Base-by-base conservation (phyloP, 2,888 invertebrate genomes). In the Sarcophaga rosellei region DNA sequence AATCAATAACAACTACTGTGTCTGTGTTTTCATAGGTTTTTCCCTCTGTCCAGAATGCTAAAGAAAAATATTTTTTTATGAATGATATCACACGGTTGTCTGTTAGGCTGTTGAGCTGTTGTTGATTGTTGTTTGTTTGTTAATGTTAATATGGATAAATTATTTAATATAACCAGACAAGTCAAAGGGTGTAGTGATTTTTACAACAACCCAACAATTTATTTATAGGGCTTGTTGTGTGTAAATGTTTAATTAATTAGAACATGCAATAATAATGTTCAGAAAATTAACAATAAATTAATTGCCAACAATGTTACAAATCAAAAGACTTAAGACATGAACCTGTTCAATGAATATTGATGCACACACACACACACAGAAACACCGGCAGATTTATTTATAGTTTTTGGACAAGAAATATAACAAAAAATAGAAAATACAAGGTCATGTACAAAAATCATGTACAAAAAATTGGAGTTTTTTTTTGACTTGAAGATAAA, bases 161-260 rank as follows among this genome's bases (percentile, higher is more conserved):
- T 78, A 81, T 81, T 86, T 86, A 66, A 84, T 86, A 70, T 21
- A 81, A 74, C 12, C 2, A 59, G 86, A 86, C 86, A 86, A 61
- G 21, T 79, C 20, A 12, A 47, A 78, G 35, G 73, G 69, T 62
- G 53, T 53, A 53, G 53, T 53, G 53, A 53, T 53, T 66, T 44
- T 44, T 44, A n/a, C n/a, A 17, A 35, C 11, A 25, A 8, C 17
- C 44, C 44, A 66, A 66, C 3, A 6, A 53, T 53, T 25, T n/a
- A 35, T 35, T 35, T 35, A 10, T 35, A 61, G 75, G 15, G 23
- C 25, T 79, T 53, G 15, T 73, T 62, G 15, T 20, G 63, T 61
- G 78, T 4, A 72, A 63, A 72, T 21, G 20, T 62, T 62, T 17
- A 20, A n/a, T 53, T 23, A 4, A 12, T 17, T 45, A 20, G 44